Conservation (phyloP, 2,113 vertebrate species). For the Ophiodon elongatus region DNA sequence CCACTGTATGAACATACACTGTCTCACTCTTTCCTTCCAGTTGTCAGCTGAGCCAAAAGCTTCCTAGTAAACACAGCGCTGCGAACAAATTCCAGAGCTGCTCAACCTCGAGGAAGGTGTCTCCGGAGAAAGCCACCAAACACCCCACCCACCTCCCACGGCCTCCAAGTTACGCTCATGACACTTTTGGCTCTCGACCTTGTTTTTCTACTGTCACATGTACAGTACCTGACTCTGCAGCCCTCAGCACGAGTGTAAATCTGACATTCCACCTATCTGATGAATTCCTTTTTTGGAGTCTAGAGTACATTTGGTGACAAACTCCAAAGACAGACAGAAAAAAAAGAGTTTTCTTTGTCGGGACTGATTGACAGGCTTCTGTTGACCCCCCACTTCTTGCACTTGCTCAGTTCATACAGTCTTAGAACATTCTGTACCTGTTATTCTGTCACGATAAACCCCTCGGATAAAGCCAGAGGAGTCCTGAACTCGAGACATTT, state of each 20-base stretch:
- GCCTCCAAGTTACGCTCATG: conserved; percentile 22
- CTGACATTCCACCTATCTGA: background rate
- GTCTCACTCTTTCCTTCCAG: conserved; percentile 45
- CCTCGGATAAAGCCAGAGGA: background rate
- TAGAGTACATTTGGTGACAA: background rate
- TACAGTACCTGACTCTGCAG: conserved; percentile 12
- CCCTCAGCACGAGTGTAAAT: conserved; percentile 14
- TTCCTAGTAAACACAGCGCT: conserved; percentile 51
- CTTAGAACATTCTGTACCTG: background rate
- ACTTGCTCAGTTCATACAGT: background rate
- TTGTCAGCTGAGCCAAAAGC: conserved; percentile 45
- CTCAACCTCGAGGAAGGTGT: conserved; percentile 55
- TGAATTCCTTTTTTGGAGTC: background rate
- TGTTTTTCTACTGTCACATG: conserved; percentile 27
- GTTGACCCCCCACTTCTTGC: background rate
- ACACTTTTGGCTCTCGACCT: conserved; percentile 31
- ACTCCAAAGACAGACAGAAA: background rate
- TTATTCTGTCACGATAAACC: background rate
- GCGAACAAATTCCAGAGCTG: conserved; percentile 52
- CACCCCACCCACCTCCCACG: conserved; percentile 24
- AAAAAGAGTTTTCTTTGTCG: background rate
- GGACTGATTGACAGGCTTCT: conserved; percentile 5
- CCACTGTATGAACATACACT: background rate
- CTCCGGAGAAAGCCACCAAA: conserved; percentile 26
- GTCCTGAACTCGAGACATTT: background rate